Percentiles rank a stretch among this genome's conserved stretches.
Conservation (phyloP, 2,113 vertebrate species). For the Vicugna pacos region DNA sequence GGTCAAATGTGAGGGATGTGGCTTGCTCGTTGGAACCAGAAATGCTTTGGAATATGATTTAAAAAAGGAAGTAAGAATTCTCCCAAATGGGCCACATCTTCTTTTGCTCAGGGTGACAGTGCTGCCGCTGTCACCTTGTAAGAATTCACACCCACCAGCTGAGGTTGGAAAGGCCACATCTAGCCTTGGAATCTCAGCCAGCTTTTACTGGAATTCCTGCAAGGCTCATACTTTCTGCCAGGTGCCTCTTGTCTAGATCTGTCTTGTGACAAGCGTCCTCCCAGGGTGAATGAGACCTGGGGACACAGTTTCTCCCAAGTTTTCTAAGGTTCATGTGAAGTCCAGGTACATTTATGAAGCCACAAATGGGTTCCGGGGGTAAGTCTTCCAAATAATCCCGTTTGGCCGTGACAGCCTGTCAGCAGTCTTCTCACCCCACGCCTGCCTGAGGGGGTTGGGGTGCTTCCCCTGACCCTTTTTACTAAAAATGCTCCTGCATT, state of each 20-base stretch:
- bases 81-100: not conserved
- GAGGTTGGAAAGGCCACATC: not conserved
- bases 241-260: not conserved
- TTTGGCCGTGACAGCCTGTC: not conserved
- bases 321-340: constrained; percentile 11
- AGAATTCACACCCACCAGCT: not conserved
- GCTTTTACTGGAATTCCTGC: not conserved
- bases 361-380: not conserved
- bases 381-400: not conserved
- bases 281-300: not conserved
- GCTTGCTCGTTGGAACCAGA: not conserved
- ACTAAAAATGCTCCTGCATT: not conserved
- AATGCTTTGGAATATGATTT: not conserved
- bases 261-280: not conserved
- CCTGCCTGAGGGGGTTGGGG: accelerated
- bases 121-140: not conserved
- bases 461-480: not conserved
- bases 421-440: not conserved
- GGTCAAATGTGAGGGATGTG: not conserved
- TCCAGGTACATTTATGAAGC: not conserved
- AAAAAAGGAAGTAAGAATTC: constrained; percentile 16
- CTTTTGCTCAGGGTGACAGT: not conserved
- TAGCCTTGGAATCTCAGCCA: not conserved
- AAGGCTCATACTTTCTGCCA: not conserved
- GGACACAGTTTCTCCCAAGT: not conserved